Evolutionary conservation across 2,113 vertebrate genomes (phyloP).

Genomic region (Syrmaticus mikado): DNA sequence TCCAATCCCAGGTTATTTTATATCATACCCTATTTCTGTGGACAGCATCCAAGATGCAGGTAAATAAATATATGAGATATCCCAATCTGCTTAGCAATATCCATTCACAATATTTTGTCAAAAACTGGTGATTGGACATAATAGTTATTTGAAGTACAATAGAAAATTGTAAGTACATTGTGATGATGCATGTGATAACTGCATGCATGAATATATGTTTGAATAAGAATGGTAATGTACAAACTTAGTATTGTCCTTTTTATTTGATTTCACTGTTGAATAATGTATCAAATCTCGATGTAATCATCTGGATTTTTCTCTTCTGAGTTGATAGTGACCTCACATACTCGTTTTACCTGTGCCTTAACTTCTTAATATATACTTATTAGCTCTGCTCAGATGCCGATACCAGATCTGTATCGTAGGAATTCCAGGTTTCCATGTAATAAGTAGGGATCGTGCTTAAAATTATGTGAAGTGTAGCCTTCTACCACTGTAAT

Average conservation of each 20-base stretch:
- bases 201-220: background rate
- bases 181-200: background rate
- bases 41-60: slow-evolving; percentile 98
- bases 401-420: rapidly evolving
- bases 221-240: background rate
- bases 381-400: background rate
- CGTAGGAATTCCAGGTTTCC: background rate
- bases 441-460: background rate
- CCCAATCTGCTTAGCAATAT: background rate
- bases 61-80: slow-evolving; percentile 58
- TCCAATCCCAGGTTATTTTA: slow-evolving; percentile 97
- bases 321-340: background rate
- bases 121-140: background rate
- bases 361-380: background rate
- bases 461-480: background rate
- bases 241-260: background rate
- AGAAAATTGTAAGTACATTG: background rate
- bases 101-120: background rate
- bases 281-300: background rate
- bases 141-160: background rate
- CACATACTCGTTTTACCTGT: background rate
- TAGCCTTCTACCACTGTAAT: background rate
- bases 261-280: background rate
- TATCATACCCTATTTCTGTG: slow-evolving; percentile 99
- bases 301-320: background rate